Evolutionary conservation across 2,888 invertebrate species (phyloP), one percentile per base, ranked within the genome.

Genomic region (Rhingia campestris): DNA sequence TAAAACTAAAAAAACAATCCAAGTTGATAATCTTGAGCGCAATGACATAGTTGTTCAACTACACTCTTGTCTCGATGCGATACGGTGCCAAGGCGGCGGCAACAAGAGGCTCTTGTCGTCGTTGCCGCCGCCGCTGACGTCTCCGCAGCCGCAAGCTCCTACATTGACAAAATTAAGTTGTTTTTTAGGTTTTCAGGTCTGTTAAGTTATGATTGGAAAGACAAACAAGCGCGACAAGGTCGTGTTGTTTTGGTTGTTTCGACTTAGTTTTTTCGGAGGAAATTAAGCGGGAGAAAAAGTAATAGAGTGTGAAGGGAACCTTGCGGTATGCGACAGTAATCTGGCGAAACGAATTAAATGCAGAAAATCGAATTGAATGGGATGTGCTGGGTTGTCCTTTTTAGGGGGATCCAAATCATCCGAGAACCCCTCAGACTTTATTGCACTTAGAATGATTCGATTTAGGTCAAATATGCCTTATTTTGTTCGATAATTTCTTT

Each of bases 21-120:
- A 47, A 59, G 74, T 33, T 32, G 37, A 14, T 56, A 35, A 45
- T 67, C 35, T 45, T 45, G 53, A 61, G 53, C 70, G 69, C 76
- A 77, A 37, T 77, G 77, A 72, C 77, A 72, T 72, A 77, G 72
- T 67, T 67, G 67, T 45, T 67, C 67, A 54, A 45, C 22, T 43
- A 43, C 6, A 10, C n/a, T 22, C 53, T 45, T 53, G 59, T 61
- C 33, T 35, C 51, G 51, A 72, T 41, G 61, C 41, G 22, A 61
- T 32, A 12, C 41, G 64, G 45, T 33, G 37, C 45, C 56, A 56
- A 54, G 12, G 61, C 37, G 51, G 22, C 41, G 12, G 14, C 51
- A 22, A 22, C 22, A 22, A 22, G 22, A 22, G 14, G 35, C 12
- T 14, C 10, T 61, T 22, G 45, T 4, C n/a, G 59, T 6, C 22